These are phyloP conservation scores for Drosophila bipectinata DNA, from an alignment of 1,140 invertebrate species.

Conservation along the genomic window DNA sequence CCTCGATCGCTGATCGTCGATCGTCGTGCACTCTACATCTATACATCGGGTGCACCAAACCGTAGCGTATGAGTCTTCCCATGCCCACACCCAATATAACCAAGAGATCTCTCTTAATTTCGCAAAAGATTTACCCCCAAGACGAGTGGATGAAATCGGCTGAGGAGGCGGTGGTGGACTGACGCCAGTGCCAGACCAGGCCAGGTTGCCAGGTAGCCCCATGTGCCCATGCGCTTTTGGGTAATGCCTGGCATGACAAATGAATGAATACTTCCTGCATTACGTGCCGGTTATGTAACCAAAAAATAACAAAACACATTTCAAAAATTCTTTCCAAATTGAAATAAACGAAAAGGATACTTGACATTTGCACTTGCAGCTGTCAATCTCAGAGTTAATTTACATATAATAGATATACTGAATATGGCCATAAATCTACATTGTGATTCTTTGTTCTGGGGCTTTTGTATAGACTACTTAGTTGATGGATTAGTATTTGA, in stretches of 20 bases:
- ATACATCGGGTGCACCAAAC: constrained; percentile 35
- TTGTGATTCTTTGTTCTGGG: constrained; percentile 7
- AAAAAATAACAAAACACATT: constrained; percentile 19
- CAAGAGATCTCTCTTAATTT: constrained; percentile 29
- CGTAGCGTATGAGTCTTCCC: constrained; percentile 14
- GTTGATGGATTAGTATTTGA: constrained; percentile 20
- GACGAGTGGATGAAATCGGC: neutral
- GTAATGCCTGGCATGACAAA: constrained; percentile 63
- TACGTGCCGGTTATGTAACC: constrained; percentile 65
- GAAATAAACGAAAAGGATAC: constrained; percentile 14
- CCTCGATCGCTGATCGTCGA: constrained; percentile 38
- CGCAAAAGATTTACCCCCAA: constrained; percentile 10
- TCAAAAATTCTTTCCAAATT: constrained; percentile 2
- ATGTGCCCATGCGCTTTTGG: constrained; percentile 35
- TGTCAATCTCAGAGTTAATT: constrained; percentile 45
- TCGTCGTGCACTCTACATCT: constrained; percentile 44
- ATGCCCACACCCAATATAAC: constrained; percentile 31
- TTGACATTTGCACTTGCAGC: constrained; percentile 47
- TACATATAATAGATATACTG: neutral
- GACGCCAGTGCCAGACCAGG: neutral
- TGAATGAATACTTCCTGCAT: constrained; percentile 81
- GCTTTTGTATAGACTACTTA: neutral
- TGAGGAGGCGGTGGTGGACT: neutral
- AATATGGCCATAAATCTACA: neutral
- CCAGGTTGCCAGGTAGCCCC: constrained; percentile 48